A percentile compares a stretch with the other conserved stretches of the same genome.
Conservation (phyloP, 2,888 invertebrate genomes). For the Drosophila eohydei region DNA sequence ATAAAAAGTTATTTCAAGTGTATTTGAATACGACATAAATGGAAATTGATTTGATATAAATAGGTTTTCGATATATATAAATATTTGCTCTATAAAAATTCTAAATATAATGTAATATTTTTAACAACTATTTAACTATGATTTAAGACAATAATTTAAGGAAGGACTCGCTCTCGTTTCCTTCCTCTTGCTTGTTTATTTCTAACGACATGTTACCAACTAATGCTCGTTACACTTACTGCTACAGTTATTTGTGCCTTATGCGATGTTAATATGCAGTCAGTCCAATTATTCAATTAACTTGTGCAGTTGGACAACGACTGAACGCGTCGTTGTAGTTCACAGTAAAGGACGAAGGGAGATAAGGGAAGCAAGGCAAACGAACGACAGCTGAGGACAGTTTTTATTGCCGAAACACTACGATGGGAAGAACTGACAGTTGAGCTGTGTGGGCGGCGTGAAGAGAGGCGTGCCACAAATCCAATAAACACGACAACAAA, state of each 20-base stretch:
- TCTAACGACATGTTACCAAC: background rate
- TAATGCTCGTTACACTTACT: background rate
- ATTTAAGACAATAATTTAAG: background rate
- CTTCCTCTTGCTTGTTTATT: background rate
- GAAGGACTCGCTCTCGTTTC: background rate
- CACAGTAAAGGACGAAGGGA: conserved; percentile 6
- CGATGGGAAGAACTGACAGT: conserved; percentile 31
- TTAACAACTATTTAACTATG: no score
- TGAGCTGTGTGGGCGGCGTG: conserved; percentile 27
- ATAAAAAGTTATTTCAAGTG: background rate
- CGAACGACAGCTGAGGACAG: conserved; percentile 17
- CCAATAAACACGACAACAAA: conserved; percentile 58
- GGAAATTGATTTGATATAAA: background rate
- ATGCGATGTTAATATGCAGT: background rate
- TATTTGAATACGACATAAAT: background rate
- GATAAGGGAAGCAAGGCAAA: background rate
- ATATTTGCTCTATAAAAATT: background rate
- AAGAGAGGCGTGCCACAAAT: conserved; percentile 30
- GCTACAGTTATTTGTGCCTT: background rate
- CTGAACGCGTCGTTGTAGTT: background rate
- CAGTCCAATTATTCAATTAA: conserved; percentile 14
- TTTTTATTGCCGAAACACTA: conserved; percentile 9
- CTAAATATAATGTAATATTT: background rate
- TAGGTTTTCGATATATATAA: background rate
- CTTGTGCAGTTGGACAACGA: background rate